Conservation (phyloP, 2,113 vertebrate species). For the Recurvirostra avosetta region DNA sequence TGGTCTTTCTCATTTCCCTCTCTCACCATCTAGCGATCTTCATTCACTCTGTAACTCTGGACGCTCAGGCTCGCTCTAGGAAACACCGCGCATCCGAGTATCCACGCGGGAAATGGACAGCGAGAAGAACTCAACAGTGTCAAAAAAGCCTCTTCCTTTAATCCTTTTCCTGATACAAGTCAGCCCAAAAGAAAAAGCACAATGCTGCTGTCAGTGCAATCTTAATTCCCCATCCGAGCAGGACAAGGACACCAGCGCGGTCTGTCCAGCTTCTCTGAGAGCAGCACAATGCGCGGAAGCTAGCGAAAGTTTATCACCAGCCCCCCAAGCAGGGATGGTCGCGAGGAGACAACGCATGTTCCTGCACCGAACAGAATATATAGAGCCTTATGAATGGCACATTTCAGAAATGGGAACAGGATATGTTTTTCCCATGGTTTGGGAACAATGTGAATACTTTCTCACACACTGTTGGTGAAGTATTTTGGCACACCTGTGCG, state of each 20-base stretch:
- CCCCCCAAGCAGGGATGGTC: neutral
- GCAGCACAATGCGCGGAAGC: constrained; percentile 42
- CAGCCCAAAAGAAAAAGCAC: neutral
- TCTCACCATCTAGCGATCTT: neutral
- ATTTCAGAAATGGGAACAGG: neutral
- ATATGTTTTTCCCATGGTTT: constrained; percentile 41
- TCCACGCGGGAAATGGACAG: neutral
- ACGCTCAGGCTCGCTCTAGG: rapidly evolving
- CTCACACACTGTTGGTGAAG: constrained; percentile 60
- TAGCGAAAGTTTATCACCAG: constrained; percentile 14
- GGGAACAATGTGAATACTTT: constrained; percentile 40
- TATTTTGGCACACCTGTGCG: constrained; percentile 66
- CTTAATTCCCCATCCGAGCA: neutral
- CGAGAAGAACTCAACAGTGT: neutral
- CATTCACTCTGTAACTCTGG: neutral
- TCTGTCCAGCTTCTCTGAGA: neutral
- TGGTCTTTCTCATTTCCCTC: neutral
- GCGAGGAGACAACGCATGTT: neutral
- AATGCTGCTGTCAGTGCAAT: rapidly evolving
- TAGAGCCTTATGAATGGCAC: neutral
- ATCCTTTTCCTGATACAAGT: neutral
- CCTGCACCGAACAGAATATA: neutral
- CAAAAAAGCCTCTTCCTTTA: neutral
- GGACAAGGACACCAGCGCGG: neutral
- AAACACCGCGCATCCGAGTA: neutral